Base-by-base conservation (phyloP, 2,113 vertebrate species). In the Telmatochromis sp. region DNA sequence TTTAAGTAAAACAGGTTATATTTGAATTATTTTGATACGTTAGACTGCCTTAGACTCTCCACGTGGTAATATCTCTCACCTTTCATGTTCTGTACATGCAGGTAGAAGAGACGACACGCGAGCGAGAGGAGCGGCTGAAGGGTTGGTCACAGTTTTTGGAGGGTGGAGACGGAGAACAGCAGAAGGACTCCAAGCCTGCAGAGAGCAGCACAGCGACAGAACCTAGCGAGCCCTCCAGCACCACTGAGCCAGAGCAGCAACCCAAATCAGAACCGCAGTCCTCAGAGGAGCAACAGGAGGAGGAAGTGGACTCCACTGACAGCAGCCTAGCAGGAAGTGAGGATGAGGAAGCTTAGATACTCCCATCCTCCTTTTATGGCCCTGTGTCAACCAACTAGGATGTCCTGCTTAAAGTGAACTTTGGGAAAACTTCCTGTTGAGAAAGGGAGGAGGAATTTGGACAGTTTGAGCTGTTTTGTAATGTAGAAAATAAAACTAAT, bases 31-130 rank as follows among this genome's bases (percentile, higher is more conserved):
- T 75, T 17, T 28, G 13, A 75, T 75, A 7, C 9, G 14, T 75
- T 26, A 75, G 14, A 73, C 40, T 28, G 23, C 14, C 21, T 26
- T 40, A 68, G 13, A 35, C 23, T 35, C 28, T 26, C 4, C 10
- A 12, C 9, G 2, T 23, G 28, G 19, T 19, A 33, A 57, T 33
- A 55, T 9, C 87, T 31, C 26, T 5, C 23, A 4, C 23, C 4
- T 14, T 82, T 84, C 28, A 12, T 40, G 23, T 15, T 80, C 2
- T 51, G 3, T 70, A 21, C 14, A 9, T 80, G 28, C 84, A 99
- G 99, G 96, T 99, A 90, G 98, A 99, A 84, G 99, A 99, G 95
- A 99, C 98, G 4, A 94, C 97, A 15, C 97, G 98, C 53, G 98
- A 99, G 92, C 97, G 98, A 17, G 99, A 99, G 94, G 98, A 99